Base-by-base conservation (phyloP, 2,113 vertebrate species). In the Gambusia holbrooki region DNA sequence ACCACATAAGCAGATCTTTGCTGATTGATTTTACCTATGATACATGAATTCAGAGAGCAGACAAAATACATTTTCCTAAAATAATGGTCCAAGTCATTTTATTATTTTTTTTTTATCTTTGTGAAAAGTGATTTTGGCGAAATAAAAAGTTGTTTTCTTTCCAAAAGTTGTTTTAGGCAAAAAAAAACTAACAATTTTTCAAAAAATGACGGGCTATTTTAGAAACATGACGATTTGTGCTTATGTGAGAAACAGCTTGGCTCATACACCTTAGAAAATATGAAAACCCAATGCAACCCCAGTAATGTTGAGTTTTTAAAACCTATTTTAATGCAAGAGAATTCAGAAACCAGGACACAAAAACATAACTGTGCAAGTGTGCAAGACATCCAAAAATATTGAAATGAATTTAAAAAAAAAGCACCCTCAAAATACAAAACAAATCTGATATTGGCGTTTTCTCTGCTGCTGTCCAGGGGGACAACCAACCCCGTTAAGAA, bases 261-360 rank as follows among this genome's bases (percentile, higher is more conserved):
- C 60, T 29, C 71, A 80, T 82, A 74, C 66, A 87, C 89, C 86
- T 87, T 66, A 54, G 64, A 73, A 82, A 88, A 84, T 64, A 73
- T 74, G 63, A 82, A 74, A 83, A 84, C 29, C 51, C 73, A 85
- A 78, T 82, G 45, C 35, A 72, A 61, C 54, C 45, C 48, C 64
- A 25, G 15, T 64, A 40, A 61, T 75, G 64, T 61, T 62, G 48
- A 66, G 76, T 45, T 45, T 45, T 14, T 80, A 82, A 62, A 60
- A 71, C 74, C 45, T 74, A 51, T 68, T 60, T 81, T 45, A 37
- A 64, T 48, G 51, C 35, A 32, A 19, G 62, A 54, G 66, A 42
- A 72, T 29, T 66, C 3, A 66, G 66, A 30, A 64, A 4, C 64
- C 29, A 45, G 42, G 42, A 15, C 3, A 13, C 42, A 45, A 77